These are phyloP conservation scores for Callyntrura sp. DNA, from an alignment of 2,888 invertebrate species.

Conservation along the genomic window DNA sequence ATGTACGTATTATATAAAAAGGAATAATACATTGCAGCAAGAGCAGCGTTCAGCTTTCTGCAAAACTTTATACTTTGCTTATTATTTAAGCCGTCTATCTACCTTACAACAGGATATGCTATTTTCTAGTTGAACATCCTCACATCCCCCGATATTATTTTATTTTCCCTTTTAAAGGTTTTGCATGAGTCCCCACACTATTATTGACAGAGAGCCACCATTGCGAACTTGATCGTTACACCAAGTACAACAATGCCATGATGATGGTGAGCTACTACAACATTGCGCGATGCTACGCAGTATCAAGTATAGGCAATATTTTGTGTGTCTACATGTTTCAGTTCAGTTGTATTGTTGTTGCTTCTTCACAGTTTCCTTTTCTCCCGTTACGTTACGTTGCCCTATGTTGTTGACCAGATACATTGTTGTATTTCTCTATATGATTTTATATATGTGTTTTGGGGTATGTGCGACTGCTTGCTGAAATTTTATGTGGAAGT, in stretches of 20 bases:
- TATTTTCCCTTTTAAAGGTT: background rate
- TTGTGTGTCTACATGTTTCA: background rate
- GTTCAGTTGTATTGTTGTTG: background rate
- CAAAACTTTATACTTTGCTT: background rate
- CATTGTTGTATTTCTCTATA: background rate
- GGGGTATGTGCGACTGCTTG: too few relatives aligned
- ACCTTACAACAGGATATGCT: too few relatives aligned
- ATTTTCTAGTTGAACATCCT: background rate
- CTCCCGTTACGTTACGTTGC: background rate
- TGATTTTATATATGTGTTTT: background rate
- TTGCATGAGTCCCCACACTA: background rate
- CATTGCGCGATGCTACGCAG: background rate
- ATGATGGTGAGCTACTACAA: background rate
- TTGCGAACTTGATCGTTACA: background rate
- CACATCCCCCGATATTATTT: background rate
- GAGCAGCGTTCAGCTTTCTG: slow-evolving; percentile 18
- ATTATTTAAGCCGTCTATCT: background rate
- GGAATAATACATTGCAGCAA: background rate
- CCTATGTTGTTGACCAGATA: too few relatives aligned
- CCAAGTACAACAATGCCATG: background rate
- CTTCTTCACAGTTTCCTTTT: background rate
- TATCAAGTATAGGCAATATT: background rate
- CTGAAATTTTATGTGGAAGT: too few relatives aligned
- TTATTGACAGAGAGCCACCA: background rate
- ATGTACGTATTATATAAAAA: background rate